These are phyloP conservation scores for Drosophila infuscata DNA, from an alignment of 2,888 invertebrate genomes.

Conservation along the genomic window DNA sequence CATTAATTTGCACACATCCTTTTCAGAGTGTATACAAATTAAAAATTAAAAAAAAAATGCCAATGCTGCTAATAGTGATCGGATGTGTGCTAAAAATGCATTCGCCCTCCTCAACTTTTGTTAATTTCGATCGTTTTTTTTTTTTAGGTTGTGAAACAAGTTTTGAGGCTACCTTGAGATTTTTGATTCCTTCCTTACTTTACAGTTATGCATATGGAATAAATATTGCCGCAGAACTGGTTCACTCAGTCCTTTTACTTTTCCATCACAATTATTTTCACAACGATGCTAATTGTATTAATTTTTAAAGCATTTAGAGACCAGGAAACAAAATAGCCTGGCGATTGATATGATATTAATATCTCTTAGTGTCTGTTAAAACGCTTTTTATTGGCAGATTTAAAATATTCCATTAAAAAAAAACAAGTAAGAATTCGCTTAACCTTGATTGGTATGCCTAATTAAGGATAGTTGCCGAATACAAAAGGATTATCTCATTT, in stretches of 20 bases:
- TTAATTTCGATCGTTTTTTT: neutral
- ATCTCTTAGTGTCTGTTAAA: neutral
- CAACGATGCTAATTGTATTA: slow-evolving; percentile 1
- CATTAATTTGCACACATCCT: neutral
- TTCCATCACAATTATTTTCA: slow-evolving; percentile 25
- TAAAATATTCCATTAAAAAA: neutral
- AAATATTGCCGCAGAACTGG: slow-evolving; percentile 28
- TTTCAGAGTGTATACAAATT: neutral
- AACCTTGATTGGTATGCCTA: neutral
- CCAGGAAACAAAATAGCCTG: slow-evolving; percentile 11
- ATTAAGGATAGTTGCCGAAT: neutral
- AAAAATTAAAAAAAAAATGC: neutral
- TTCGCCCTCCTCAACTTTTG: neutral
- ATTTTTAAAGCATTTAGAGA: slow-evolving; percentile 2
- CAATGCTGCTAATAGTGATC: slow-evolving; percentile 15
- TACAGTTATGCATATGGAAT: slow-evolving; percentile 33
- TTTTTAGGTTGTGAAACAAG: slow-evolving; percentile 24
- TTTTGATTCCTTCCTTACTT: slow-evolving; percentile 43
- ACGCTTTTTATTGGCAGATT: neutral
- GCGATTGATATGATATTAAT: neutral
- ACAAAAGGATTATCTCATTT: neutral
- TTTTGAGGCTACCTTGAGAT: slow-evolving; percentile 41
- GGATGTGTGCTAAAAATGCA: slow-evolving; percentile 12
- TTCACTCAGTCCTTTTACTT: slow-evolving; percentile 49
- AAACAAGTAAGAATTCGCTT: neutral